A percentile compares a stretch with the other conserved stretches of the same genome.
Evolutionary conservation across 2,113 vertebrate species (phyloP).

Genomic region (Montifringilla adamsi): DNA sequence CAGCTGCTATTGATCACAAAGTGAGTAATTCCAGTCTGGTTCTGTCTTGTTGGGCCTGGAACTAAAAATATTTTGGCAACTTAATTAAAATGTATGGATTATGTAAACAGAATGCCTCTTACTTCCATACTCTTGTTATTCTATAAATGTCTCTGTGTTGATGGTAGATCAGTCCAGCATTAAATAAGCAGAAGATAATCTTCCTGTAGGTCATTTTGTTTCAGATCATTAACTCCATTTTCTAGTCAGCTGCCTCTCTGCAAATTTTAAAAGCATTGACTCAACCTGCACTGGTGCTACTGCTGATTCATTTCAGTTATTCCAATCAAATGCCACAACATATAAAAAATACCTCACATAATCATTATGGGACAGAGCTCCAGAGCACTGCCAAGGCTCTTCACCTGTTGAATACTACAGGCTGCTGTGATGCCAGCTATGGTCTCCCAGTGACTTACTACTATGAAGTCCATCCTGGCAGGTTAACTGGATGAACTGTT

Average conservation of each 20-base stretch:
- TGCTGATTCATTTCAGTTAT: not conserved
- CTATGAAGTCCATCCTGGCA: not conserved
- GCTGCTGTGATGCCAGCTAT: not conserved
- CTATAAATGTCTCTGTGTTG: not conserved
- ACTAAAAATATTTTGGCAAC: not conserved
- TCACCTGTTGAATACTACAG: not conserved
- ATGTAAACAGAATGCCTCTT: not conserved
- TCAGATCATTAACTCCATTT: not conserved
- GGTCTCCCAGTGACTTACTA: not conserved
- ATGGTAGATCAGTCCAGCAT: not conserved
- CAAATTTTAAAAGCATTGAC: not conserved
- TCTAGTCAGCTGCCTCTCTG: not conserved
- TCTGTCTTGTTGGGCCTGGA: not conserved
- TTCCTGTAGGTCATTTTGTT: not conserved
- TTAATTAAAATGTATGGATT: not conserved
- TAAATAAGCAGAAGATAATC: not conserved
- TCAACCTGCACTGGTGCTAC: not conserved
- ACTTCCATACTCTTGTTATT: not conserved
- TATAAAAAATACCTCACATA: not conserved
- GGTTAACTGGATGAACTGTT: not conserved
- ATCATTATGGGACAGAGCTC: not conserved
- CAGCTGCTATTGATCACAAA: not conserved
- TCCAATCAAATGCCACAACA: not conserved
- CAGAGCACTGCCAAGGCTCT: not conserved
- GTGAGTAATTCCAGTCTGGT: not conserved